phyloP scores from a whole-genome alignment of 2,888 invertebrate genomes.

The Crioceris asparagi region DNA sequence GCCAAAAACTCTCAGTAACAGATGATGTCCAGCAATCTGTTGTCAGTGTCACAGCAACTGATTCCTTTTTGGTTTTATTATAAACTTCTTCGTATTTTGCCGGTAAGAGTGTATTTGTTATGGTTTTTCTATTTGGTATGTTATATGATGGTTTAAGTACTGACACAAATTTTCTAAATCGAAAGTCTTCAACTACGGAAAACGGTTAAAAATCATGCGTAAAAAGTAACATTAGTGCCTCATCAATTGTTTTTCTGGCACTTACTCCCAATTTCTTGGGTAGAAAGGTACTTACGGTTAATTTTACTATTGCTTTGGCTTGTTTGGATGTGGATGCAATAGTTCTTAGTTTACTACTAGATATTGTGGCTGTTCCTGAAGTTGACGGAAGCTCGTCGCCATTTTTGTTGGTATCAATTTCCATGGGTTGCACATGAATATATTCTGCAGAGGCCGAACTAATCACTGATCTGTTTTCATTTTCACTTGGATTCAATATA shows the following conservation, averaged over 20 bases:
- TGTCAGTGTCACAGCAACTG: slow-evolving; percentile 15
- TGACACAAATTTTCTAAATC: slow-evolving; percentile 12
- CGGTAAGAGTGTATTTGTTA: slow-evolving; percentile 12
- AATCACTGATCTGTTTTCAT: not conserved
- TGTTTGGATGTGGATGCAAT: not conserved
- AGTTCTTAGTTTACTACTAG: not conserved
- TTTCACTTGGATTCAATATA: not conserved
- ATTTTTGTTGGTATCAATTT: not conserved
- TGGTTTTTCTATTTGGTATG: slow-evolving; percentile 12
- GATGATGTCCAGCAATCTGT: slow-evolving; percentile 28
- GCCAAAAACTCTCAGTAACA: slow-evolving; percentile 23
- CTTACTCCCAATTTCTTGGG: not conserved
- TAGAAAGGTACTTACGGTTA: not conserved
- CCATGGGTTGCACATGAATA: not conserved
- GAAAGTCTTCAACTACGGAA: slow-evolving; percentile 13
- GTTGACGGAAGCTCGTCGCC: not conserved
- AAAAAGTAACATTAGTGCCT: slow-evolving; percentile 10
- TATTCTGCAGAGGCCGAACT: not conserved
- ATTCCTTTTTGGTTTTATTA: not conserved
- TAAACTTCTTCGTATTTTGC: slow-evolving; percentile 9
- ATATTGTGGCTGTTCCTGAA: not conserved
- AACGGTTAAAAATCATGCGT: slow-evolving; percentile 17
- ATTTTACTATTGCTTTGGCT: not conserved
- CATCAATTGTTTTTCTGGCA: slow-evolving; percentile 6
- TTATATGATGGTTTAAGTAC: slow-evolving; percentile 13